phyloP scores from a whole-genome alignment of 2,797 vertebrate species.

The Martes flavigula region DNA sequence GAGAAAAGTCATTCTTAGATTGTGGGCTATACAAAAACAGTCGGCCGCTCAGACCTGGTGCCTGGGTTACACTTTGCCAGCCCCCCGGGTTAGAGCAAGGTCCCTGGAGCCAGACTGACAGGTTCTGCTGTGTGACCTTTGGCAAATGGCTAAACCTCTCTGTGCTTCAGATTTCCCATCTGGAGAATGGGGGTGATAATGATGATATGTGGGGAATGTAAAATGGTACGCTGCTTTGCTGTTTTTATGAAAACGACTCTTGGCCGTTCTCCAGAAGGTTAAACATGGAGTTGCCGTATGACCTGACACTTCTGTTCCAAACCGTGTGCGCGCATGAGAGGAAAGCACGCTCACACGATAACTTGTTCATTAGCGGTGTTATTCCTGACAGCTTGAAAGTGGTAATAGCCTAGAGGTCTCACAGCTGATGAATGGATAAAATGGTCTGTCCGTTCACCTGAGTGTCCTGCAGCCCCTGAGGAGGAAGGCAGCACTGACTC shows the following conservation, averaged over 20 bases:
- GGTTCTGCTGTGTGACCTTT: neutral
- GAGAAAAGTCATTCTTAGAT: slow-evolving; percentile 21
- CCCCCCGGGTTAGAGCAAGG: neutral
- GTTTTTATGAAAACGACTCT: neutral
- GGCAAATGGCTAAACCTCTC: neutral
- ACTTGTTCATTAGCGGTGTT: neutral
- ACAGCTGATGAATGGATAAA: neutral
- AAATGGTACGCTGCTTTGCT: neutral
- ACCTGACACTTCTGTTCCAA: neutral
- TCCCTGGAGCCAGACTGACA: neutral
- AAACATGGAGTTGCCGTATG: neutral
- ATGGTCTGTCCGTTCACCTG: neutral
- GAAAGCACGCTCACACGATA: neutral
- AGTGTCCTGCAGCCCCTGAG: neutral
- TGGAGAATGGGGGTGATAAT: neutral
- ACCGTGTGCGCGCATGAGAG: neutral
- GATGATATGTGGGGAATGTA: neutral
- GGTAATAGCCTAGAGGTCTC: neutral
- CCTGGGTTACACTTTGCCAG: neutral
- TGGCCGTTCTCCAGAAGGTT: neutral
- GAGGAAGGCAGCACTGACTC: neutral
- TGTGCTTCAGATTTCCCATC: neutral
- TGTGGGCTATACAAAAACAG: neutral
- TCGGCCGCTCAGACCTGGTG: neutral
- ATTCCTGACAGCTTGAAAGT: neutral